Evolutionary conservation across 2,888 invertebrate species (phyloP).

Genomic region (Amiota minor): DNA sequence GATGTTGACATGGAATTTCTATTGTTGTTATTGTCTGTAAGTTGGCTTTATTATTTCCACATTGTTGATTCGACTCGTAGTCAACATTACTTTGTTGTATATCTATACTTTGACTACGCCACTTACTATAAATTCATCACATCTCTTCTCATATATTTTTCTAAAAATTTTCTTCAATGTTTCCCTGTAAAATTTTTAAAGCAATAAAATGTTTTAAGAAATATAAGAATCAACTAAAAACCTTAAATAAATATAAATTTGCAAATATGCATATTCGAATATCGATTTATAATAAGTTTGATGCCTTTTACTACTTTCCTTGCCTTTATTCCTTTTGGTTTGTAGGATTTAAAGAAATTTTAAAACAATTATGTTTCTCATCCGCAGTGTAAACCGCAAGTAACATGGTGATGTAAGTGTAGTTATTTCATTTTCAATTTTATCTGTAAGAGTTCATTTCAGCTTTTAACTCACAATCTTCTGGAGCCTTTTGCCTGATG

Average conservation of each 20-base stretch:
- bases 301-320: too few relatives aligned
- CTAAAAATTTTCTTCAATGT: too few relatives aligned
- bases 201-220: too few relatives aligned
- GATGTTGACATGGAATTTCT: neutral
- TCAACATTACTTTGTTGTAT: slow-evolving; percentile 17
- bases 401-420: neutral
- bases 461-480: neutral
- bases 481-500: neutral
- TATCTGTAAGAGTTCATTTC: neutral
- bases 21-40: slow-evolving; percentile 54
- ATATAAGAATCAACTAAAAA: too few relatives aligned
- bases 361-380: slow-evolving; percentile 55
- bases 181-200: too few relatives aligned
- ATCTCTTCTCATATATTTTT: neutral
- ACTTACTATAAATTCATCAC: neutral
- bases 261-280: too few relatives aligned
- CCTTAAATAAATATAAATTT: too few relatives aligned
- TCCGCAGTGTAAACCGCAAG: slow-evolving; percentile 27
- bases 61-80: slow-evolving; percentile 59
- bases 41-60: slow-evolving; percentile 67
- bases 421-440: neutral
- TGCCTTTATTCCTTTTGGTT: neutral
- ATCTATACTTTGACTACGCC: neutral
- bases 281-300: too few relatives aligned
- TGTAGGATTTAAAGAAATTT: slow-evolving; percentile 57